These are phyloP conservation scores for Diarsia rubi DNA, from an alignment of 2,888 invertebrate genomes.

Conservation along the genomic window DNA sequence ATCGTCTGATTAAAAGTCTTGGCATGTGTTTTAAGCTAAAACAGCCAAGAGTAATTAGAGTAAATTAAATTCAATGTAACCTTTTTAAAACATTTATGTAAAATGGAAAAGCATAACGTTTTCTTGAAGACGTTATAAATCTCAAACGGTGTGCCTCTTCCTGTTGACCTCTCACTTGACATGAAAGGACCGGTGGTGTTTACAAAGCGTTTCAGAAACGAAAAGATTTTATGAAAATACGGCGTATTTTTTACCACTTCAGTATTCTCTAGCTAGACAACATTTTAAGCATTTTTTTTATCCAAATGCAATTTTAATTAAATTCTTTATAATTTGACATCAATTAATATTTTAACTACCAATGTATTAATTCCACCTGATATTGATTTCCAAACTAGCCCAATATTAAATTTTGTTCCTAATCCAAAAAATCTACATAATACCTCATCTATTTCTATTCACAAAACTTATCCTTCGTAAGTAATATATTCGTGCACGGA, in stretches of 20 bases:
- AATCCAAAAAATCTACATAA: neutral
- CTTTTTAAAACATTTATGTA: conserved; percentile 2
- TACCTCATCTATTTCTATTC: conserved; percentile 24
- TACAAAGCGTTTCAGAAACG: conserved; percentile 18
- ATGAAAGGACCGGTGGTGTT: conserved; percentile 16
- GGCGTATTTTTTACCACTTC: neutral
- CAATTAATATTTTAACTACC: neutral
- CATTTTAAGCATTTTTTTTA: neutral
- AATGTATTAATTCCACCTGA: neutral
- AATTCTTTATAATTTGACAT: neutral
- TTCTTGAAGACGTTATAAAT: conserved; percentile 17
- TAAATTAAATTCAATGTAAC: neutral
- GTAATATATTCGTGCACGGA: conserved; percentile 24
- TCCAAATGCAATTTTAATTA: neutral
- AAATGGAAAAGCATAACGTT: conserved; percentile 1
- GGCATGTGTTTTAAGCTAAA: neutral
- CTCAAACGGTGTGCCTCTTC: conserved; percentile 20
- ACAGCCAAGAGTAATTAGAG: neutral
- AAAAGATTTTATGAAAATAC: conserved; percentile 8
- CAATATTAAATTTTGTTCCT: neutral
- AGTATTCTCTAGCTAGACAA: neutral
- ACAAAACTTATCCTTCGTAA: conserved; percentile 9
- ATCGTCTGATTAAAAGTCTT: neutral
- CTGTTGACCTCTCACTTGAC: conserved; percentile 39
- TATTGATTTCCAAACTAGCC: neutral